These are phyloP conservation scores for Dendronephthya gigantea DNA, from an alignment of 64 coral and sea anemone species.

Conservation along the genomic window DNA sequence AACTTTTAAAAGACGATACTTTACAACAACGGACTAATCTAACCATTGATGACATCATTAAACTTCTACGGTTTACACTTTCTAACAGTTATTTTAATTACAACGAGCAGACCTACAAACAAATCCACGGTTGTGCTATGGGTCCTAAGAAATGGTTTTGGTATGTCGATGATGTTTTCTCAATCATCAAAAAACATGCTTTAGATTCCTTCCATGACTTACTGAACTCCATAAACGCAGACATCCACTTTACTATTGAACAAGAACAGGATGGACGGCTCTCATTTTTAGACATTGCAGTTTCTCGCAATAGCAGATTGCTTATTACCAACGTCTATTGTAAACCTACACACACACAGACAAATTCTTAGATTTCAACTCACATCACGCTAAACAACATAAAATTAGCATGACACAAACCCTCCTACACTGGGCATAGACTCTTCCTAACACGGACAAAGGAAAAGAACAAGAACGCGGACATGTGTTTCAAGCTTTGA, in stretches of 20 bases:
- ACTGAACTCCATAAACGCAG: neutral
- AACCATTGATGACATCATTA: conserved; percentile 24
- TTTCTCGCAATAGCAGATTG: too few relatives aligned
- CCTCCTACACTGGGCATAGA: too few relatives aligned
- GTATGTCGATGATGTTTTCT: conserved; percentile 1
- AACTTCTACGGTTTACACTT: neutral
- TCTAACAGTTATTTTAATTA: conserved; percentile 23
- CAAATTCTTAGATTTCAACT: too few relatives aligned
- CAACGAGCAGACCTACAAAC: conserved; percentile 1
- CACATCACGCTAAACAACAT: too few relatives aligned
- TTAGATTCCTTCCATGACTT: neutral
- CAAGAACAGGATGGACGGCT: neutral
- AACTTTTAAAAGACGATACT: conserved; percentile 1
- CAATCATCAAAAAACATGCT: neutral
- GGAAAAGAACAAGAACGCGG: too few relatives aligned
- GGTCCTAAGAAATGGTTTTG: neutral
- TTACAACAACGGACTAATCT: neutral
- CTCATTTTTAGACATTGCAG: too few relatives aligned
- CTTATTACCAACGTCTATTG: too few relatives aligned
- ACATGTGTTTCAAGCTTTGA: too few relatives aligned
- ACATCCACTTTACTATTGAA: neutral
- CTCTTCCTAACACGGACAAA: too few relatives aligned
- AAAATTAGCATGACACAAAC: too few relatives aligned
- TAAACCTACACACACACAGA: too few relatives aligned
- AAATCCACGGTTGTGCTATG: conserved; percentile 13